Evolutionary conservation across 1,140 invertebrate genomes (phyloP), one percentile per base, ranked within the genome.

Genomic region (Lethocerus indicus): DNA sequence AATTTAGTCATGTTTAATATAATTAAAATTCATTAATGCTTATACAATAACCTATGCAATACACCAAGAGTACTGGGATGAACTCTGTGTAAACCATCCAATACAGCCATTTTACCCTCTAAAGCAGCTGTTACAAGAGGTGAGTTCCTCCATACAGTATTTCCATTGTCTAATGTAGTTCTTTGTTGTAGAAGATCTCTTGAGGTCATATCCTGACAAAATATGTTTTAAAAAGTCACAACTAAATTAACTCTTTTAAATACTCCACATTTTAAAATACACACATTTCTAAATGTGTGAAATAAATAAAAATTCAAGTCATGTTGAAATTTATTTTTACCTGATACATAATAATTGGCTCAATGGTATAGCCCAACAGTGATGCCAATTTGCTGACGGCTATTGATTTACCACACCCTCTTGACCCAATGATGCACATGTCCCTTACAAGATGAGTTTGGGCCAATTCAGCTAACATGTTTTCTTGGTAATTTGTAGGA

Each of bases 101-200:
- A 63, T 7, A 97, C 71, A 5, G 86, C 85, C 45, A 96, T 65
- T 62, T 82, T 81, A 7, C 94, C 94, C 36, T 83, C 72, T 27
- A 91, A 63, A 6, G 91, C 90, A 1, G 91, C 90, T 7, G 75
- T 74, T 0, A 96, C 79, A 24, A 97, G 62, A 0, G 89, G 80
- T 0, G 88, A 87, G 59, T 88, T 76, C 56, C 74, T 74, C 93
- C 92, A 97, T n/a, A 88, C 71, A 0, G 94, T 97, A 62, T 96
- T 90, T 0, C 92, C 92, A 61, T 79, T 85, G 1, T 74, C 67
- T 41, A 82, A 66, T 1, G 91, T 96, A 9, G 82, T 81, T 56
- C 93, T 71, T 64, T 93, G 88, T 65, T 97, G 93, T 36, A 96
- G 71, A 24, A 98, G 67, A 64, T 97, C 94, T 42, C 93, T 69